phyloP scores from a whole-genome alignment of 2,113 vertebrate species.

The Scopus umbretta region DNA sequence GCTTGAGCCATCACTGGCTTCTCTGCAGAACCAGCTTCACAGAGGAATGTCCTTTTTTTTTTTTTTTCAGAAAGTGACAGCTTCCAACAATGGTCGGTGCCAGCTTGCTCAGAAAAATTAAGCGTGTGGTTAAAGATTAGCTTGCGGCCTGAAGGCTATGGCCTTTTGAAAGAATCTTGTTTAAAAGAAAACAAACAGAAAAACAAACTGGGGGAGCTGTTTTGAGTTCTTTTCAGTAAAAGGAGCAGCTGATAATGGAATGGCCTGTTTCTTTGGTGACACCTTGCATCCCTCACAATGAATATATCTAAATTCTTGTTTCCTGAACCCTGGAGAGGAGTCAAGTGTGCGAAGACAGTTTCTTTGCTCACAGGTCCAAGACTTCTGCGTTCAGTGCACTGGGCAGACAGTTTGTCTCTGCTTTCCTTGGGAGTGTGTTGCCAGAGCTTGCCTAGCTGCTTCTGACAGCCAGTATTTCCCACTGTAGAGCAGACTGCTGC shows the following conservation, averaged over 20 bases:
- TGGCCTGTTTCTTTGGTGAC: background rate
- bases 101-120: background rate
- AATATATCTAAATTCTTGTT: background rate
- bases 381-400: background rate
- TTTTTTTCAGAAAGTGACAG: background rate
- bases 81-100: background rate
- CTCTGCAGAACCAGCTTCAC: background rate
- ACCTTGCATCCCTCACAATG: background rate
- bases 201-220: background rate
- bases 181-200: background rate
- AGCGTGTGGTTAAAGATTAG: background rate
- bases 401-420: conserved; percentile 54
- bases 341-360: background rate
- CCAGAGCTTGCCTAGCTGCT: conserved; percentile 18
- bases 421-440: background rate
- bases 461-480: background rate
- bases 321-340: background rate
- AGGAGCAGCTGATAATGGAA: background rate
- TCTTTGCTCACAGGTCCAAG: background rate
- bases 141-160: background rate
- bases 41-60: background rate
- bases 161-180: background rate
- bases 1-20: background rate
- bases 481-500: background rate
- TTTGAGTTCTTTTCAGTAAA: background rate